phyloP scores from a whole-genome alignment of 2,113 vertebrate species.

The Ploceus nigricollis region DNA sequence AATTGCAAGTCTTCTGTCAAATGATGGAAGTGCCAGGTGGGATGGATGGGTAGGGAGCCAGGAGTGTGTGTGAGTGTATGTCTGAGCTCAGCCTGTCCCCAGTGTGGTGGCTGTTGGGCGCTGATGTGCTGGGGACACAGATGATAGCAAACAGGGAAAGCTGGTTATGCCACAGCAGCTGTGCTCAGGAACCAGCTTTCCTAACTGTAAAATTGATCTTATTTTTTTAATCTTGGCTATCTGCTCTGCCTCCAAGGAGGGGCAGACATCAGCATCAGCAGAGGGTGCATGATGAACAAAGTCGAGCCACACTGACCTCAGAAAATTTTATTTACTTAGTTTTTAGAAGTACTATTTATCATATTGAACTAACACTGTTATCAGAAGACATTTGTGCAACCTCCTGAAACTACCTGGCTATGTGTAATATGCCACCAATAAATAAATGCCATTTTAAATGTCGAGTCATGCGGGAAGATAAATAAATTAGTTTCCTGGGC shows the following conservation, averaged over 20 bases:
- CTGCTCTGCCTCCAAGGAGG: not conserved
- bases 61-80: accelerated
- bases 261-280: not conserved
- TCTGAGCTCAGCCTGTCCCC: not conserved
- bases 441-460: conserved; percentile 22
- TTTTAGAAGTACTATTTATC: not conserved
- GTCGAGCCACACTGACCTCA: not conserved
- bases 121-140: not conserved
- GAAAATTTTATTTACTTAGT: not conserved
- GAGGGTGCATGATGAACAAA: not conserved
- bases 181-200: not conserved
- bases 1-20: not conserved
- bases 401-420: not conserved
- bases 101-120: not conserved
- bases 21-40: not conserved
- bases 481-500: not conserved
- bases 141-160: not conserved
- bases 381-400: not conserved
- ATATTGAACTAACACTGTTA: not conserved
- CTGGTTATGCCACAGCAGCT: not conserved
- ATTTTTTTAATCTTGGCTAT: not conserved
- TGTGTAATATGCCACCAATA: not conserved
- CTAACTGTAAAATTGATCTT: not conserved
- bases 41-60: not conserved
- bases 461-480: not conserved